Evolutionary conservation across 2,797 vertebrate genomes (phyloP).

Genomic region (Sardinella longiceps): DNA sequence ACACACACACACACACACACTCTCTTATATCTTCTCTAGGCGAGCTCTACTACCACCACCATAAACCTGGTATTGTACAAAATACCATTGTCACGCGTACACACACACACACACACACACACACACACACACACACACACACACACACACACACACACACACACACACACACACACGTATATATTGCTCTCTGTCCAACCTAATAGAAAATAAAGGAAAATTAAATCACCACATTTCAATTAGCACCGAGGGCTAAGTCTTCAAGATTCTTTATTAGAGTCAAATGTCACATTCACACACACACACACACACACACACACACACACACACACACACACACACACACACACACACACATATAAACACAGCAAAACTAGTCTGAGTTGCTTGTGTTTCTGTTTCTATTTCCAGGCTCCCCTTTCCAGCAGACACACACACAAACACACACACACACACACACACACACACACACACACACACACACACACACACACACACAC

Average conservation of each 20-base stretch:
- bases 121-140: background rate
- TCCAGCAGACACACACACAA: background rate
- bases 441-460: background rate
- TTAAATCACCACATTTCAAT: background rate
- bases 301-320: too few species aligned
- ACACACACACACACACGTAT: background rate
- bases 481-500: background rate
- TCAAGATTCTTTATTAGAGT: background rate
- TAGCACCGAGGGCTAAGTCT: background rate
- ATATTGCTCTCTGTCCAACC: background rate
- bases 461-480: slow-evolving; percentile 29
- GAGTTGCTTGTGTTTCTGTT: background rate
- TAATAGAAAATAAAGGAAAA: background rate
- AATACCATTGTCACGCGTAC: too few species aligned
- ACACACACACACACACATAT: background rate
- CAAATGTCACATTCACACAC: background rate
- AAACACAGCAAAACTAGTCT: too few species aligned
- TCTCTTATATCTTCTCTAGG: too few species aligned
- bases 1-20: too few species aligned
- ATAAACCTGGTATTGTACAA: too few species aligned
- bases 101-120: too few species aligned
- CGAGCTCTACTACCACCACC: too few species aligned
- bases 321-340: too few species aligned
- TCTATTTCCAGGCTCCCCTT: background rate
- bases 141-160: background rate